Evolutionary conservation across 2,797 vertebrate genomes (phyloP), one percentile per base, ranked within the genome.

Genomic region (Basileuterus tristriatus): DNA sequence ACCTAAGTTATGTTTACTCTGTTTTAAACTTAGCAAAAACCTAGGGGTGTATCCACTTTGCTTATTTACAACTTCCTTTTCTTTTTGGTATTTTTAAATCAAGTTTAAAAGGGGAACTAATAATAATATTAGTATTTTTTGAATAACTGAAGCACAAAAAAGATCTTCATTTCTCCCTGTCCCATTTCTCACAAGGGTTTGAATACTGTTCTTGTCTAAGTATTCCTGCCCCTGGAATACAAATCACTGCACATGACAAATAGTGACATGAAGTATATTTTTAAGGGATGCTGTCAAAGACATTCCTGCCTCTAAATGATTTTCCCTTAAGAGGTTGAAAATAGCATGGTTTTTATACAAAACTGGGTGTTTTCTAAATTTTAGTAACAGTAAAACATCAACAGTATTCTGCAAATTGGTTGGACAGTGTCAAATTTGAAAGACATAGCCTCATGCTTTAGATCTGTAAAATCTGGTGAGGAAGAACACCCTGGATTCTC

Each of bases 241-340:
- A 75, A 77, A 89, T 90, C 43, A 70, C 32, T 90, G 70, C 67
- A 84, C 50, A 65, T 93, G 71, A 92, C 60, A 74, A 90, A 62
- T 34, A 75, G 43, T 82, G 69, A 87, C 93, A 91, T 58, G 32
- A 91, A 78, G 22, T 87, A 23, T 36, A 78, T 75, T 88, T 86
- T 95, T 81, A 87, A 89, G 63, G 44, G 27, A 77, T 9, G 2
- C 55, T 92, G 94, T 91, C 94, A 95, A 90, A 95, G 58, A 69
- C 58, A 72, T 91, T 96, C 44, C 59, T 87, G 43, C 37, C 59
- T 71, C 27, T 29, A 80, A 93, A 65, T 87, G 19, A 87, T 94
- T 96, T 95, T 93, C 78, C 88, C 81, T 96, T 22, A 20, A 79
- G 83, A 90, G 37, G 32, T 7, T 79, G 39, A 69, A 95, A 95